A percentile compares a stretch with the other conserved stretches of the same genome.
Conservation (phyloP, 2,113 vertebrate genomes). For the Rhagologus leucostigma region DNA sequence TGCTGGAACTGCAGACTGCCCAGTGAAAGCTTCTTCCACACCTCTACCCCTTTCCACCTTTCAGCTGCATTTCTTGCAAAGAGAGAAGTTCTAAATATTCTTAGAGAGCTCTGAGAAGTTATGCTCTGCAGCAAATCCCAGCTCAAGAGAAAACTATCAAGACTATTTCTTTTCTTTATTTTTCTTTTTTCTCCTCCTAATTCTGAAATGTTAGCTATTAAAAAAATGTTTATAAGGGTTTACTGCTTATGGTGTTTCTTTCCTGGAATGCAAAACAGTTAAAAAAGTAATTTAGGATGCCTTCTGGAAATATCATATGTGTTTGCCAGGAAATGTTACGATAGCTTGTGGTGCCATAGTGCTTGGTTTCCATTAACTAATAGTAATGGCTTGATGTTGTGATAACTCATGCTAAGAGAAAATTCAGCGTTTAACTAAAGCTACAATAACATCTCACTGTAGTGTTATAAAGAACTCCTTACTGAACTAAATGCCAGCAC, state of each 20-base stretch:
- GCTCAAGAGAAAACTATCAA: background rate
- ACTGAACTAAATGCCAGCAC: background rate
- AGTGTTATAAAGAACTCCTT: background rate
- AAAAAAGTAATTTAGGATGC: background rate
- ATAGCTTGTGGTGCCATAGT: background rate
- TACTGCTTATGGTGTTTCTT: conserved; percentile 12
- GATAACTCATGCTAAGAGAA: conserved; percentile 4
- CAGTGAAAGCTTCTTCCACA: background rate
- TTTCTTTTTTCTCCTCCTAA: background rate
- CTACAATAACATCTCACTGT: background rate
- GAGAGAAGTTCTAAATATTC: background rate
- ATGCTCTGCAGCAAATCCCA: background rate
- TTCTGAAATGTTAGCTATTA: conserved; percentile 13
- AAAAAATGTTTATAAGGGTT: background rate
- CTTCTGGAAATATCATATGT: conserved; percentile 18
- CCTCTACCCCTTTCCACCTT: background rate
- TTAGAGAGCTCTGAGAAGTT: background rate
- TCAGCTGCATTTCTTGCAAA: background rate
- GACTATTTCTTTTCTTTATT: background rate
- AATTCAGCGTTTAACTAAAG: conserved; percentile 10
- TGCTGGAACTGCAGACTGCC: background rate
- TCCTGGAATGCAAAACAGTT: conserved; percentile 24
- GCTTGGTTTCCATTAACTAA: background rate
- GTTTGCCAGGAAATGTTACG: background rate
- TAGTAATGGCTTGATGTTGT: background rate